Evolutionary conservation across 1,140 invertebrate species (phyloP).

Genomic region (Dinoponera quadriceps): DNA sequence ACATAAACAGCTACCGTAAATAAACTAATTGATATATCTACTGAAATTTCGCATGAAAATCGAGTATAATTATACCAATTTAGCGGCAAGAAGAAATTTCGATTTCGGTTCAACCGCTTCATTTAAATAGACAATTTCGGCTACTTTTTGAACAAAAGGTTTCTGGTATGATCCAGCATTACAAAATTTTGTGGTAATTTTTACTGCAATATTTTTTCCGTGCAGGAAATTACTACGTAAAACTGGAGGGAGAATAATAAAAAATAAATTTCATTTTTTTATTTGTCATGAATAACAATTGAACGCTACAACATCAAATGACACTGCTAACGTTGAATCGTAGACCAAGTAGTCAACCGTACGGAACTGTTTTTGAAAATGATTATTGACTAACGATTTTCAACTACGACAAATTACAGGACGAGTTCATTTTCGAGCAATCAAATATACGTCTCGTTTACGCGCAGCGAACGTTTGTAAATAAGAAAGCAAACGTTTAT

Average conservation of each 20-base stretch:
- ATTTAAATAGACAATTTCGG: no score
- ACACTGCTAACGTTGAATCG: background rate
- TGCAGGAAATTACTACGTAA: no score
- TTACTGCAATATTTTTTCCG: no score
- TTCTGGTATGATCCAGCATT: no score
- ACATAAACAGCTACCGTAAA: no score
- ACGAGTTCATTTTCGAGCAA: background rate
- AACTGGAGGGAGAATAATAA: background rate
- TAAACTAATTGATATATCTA: no score
- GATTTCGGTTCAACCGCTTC: no score
- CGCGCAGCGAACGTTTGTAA: background rate
- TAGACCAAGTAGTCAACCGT: background rate
- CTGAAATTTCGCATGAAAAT: no score
- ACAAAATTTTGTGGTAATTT: no score
- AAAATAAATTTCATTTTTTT: background rate
- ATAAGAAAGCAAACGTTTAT: constrained; percentile 16
- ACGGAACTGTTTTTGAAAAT: background rate
- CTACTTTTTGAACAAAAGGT: no score
- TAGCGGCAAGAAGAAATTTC: no score
- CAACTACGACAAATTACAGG: background rate
- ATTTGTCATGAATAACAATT: background rate
- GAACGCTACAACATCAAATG: background rate
- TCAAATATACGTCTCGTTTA: background rate
- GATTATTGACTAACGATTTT: background rate
- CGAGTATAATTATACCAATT: no score